Evolutionary conservation across 2,888 invertebrate genomes (phyloP).

Genomic region (Apoda limacodes): DNA sequence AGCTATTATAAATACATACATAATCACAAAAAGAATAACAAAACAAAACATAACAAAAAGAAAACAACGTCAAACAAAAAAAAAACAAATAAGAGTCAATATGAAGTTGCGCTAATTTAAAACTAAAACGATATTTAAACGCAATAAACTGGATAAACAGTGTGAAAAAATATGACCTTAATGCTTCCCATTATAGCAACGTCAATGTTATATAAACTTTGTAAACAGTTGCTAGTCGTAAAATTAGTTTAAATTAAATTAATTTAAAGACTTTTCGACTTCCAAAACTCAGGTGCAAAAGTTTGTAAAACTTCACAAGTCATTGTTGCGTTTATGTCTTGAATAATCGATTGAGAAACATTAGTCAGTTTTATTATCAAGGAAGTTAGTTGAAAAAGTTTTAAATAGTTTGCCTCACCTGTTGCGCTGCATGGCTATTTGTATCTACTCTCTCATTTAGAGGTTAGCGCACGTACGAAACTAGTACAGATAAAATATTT

Average conservation of each 20-base stretch:
- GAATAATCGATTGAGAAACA: background rate
- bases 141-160: too few relatives aligned
- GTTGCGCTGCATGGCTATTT: slow-evolving; percentile 51
- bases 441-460: too few relatives aligned
- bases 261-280: too few relatives aligned
- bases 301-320: background rate
- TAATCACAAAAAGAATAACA: slow-evolving; percentile 24
- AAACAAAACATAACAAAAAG: slow-evolving; percentile 15
- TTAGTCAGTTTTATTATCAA: slow-evolving; percentile 28
- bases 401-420: slow-evolving; percentile 47
- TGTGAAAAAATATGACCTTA: background rate
- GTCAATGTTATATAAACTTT: too few relatives aligned
- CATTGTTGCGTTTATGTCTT: background rate
- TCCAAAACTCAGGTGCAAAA: too few relatives aligned
- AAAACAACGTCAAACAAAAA: slow-evolving; percentile 19
- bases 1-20: slow-evolving; percentile 44
- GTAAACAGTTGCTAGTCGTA: too few relatives aligned
- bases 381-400: slow-evolving; percentile 29
- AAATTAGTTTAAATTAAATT: too few relatives aligned
- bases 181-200: too few relatives aligned
- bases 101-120: background rate
- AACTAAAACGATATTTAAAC: background rate
- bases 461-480: too few relatives aligned
- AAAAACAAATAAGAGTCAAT: slow-evolving; percentile 3
- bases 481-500: too few relatives aligned